These are phyloP conservation scores for Heteronetta atricapilla DNA, from an alignment of 2,113 vertebrate species.

Conservation along the genomic window DNA sequence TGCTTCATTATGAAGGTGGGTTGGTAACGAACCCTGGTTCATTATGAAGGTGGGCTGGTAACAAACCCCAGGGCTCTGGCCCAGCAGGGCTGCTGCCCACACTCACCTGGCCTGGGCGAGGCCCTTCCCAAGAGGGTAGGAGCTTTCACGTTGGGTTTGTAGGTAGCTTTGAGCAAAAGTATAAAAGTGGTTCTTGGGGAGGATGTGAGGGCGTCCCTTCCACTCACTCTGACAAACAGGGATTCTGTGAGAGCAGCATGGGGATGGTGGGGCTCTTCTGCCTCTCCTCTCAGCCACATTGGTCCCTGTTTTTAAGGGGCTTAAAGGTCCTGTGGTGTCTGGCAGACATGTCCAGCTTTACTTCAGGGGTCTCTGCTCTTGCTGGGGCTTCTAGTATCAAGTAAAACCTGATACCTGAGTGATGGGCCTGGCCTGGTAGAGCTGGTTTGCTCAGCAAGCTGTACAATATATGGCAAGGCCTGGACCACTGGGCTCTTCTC, in stretches of 20 bases:
- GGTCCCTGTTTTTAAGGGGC: neutral
- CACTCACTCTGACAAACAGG: neutral
- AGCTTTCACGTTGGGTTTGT: neutral
- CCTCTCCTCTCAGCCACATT: neutral
- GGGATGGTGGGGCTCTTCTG: neutral
- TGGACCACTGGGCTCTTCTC: neutral
- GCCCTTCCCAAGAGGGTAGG: neutral
- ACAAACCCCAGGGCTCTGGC: neutral
- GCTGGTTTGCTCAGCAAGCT: neutral
- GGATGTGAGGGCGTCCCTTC: neutral
- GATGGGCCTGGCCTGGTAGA: neutral
- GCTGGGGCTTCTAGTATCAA: neutral
- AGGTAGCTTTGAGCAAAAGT: neutral
- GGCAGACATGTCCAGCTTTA: neutral
- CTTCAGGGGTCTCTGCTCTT: neutral
- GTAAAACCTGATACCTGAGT: neutral
- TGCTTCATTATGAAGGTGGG: too few relatives aligned
- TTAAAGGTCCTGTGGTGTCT: neutral
- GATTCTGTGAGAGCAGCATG: neutral
- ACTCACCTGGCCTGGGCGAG: neutral
- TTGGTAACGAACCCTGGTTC: too few relatives aligned
- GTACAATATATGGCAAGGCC: neutral
- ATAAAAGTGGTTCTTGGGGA: neutral
- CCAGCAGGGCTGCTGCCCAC: neutral
- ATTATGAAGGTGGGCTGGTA: too few relatives aligned